A percentile compares a stretch with the other conserved stretches of the same genome.
phyloP scores from a whole-genome alignment of 2,113 vertebrate genomes.

The Morone chrysops region DNA sequence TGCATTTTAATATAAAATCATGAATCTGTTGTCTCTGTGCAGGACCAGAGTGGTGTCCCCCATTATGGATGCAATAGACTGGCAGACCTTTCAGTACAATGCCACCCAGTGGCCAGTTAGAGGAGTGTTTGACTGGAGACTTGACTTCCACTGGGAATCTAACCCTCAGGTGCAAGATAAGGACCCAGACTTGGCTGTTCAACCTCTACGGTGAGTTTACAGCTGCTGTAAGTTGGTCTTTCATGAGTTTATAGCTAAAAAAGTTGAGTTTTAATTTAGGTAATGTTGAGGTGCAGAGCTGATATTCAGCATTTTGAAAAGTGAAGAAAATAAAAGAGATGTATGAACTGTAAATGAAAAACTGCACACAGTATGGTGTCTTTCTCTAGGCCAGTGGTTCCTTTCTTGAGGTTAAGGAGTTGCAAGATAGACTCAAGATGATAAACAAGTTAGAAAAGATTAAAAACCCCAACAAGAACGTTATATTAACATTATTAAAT shows the following conservation, averaged over 20 bases:
- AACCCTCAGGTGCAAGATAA: conserved; percentile 80
- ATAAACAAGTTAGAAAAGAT: neutral
- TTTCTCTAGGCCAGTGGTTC: neutral
- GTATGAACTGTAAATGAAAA: neutral
- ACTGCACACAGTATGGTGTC: neutral
- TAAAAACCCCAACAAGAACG: neutral
- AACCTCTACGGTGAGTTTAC: conserved; percentile 86
- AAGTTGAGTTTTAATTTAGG: neutral
- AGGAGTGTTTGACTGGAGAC: conserved; percentile 91
- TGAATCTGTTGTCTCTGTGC: conserved; percentile 18
- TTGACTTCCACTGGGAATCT: conserved; percentile 90
- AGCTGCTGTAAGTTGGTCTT: neutral
- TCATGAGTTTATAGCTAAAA: too few species aligned
- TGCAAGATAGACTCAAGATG: neutral
- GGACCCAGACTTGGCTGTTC: conserved; percentile 81
- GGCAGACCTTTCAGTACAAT: conserved; percentile 89
- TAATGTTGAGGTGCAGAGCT: neutral
- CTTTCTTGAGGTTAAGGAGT: neutral
- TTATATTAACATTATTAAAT: neutral
- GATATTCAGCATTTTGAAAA: neutral
- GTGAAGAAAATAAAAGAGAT: neutral
- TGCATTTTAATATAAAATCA: neutral
- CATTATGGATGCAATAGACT: conserved; percentile 89
- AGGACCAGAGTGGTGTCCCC: conserved; percentile 91
- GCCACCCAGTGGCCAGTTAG: conserved; percentile 83